Conservation (phyloP, 1,140 invertebrate genomes). For the Diorhabda elongata region DNA sequence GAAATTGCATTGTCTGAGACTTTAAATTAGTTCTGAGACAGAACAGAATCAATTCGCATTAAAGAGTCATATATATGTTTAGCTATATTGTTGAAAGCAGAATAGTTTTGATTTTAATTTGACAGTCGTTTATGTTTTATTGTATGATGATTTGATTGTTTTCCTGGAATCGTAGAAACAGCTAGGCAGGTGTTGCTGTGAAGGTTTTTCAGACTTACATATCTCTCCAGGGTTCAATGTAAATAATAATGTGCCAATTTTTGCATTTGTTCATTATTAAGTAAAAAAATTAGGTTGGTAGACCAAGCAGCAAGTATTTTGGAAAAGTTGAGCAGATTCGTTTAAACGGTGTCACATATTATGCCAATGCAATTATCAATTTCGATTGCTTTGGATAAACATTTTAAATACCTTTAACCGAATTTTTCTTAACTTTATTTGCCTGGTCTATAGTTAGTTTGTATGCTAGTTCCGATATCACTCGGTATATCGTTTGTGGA, state of each 20-base stretch:
- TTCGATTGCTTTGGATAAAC: slow-evolving; percentile 8
- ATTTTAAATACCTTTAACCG: neutral
- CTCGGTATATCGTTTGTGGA: neutral
- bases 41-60: no score
- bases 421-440: neutral
- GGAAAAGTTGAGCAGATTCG: slow-evolving; percentile 16
- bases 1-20: no score
- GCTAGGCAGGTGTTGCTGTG: slow-evolving; percentile 21
- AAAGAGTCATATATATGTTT: no score
- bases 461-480: slow-evolving; percentile 18
- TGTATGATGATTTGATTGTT: slow-evolving; percentile 19
- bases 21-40: no score
- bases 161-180: slow-evolving; percentile 6
- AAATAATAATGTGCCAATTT: slow-evolving; percentile 47
- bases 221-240: slow-evolving; percentile 49
- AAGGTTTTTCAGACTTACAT: slow-evolving; percentile 36
- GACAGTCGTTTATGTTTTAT: slow-evolving; percentile 12
- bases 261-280: slow-evolving; percentile 39
- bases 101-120: slow-evolving; percentile 20
- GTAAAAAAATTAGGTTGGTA: slow-evolving; percentile 29
- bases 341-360: neutral
- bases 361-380: neutral
- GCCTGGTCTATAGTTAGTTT: slow-evolving; percentile 16
- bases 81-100: no score
- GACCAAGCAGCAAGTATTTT: slow-evolving; percentile 18